Evolutionary conservation across 2,888 invertebrate species (phyloP).

Genomic region (Diplazon laetatorius): DNA sequence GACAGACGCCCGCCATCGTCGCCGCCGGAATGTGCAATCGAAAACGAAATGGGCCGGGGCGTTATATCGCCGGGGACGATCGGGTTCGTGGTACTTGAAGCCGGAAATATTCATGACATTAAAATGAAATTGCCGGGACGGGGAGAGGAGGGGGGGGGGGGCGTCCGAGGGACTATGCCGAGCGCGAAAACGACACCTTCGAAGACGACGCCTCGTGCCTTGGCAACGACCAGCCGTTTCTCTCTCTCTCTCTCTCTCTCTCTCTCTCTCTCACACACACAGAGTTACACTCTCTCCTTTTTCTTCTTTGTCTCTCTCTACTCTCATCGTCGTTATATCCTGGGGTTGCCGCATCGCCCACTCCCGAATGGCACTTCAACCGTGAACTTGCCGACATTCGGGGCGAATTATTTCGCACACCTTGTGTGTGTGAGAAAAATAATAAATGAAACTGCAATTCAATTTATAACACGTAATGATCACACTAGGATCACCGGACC

Average conservation of each 20-base stretch:
- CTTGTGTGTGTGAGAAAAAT: background rate
- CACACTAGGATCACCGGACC: too few species aligned
- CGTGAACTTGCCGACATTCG: slow-evolving; percentile 69
- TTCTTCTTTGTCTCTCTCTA: slow-evolving; percentile 9
- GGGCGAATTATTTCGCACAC: slow-evolving; percentile 21
- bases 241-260: slow-evolving; percentile 22
- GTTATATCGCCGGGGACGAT: slow-evolving; percentile 71
- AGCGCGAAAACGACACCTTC: background rate
- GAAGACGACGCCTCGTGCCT: slow-evolving; percentile 53
- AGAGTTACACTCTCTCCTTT: too few species aligned
- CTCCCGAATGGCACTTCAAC: slow-evolving; percentile 55
- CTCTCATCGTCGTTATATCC: slow-evolving; percentile 28
- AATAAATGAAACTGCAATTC: background rate
- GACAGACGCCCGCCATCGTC: slow-evolving; percentile 42
- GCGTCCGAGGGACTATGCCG: slow-evolving; percentile 12
- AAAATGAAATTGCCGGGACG: slow-evolving; percentile 77
- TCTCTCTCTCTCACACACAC: too few species aligned
- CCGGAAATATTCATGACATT: slow-evolving; percentile 81
- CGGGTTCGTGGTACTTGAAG: slow-evolving; percentile 75
- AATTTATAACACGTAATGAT: background rate
- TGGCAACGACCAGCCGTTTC: slow-evolving; percentile 60
- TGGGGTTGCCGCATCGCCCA: slow-evolving; percentile 15
- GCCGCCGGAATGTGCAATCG: slow-evolving; percentile 69
- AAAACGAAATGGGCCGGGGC: slow-evolving; percentile 72
- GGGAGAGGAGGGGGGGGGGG: slow-evolving; percentile 14